A percentile compares a stretch with the other conserved stretches of the same genome.
Evolutionary conservation across 2,113 vertebrate species (phyloP).

Genomic region (Protobothrops mucrosquamatus): DNA sequence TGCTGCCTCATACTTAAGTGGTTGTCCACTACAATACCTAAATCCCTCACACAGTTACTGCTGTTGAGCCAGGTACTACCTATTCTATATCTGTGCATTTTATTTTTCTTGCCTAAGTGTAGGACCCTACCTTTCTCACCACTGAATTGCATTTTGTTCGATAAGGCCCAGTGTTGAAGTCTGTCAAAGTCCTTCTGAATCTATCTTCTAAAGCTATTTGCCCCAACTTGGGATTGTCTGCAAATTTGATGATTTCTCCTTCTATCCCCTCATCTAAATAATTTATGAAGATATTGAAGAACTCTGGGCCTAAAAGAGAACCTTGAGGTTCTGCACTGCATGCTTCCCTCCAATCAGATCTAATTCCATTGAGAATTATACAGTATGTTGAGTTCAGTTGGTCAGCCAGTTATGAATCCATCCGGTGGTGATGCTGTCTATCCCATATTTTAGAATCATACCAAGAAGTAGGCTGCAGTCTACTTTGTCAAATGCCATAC

Average conservation of each 20-base stretch:
- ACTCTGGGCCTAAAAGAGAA: neutral
- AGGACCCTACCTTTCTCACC: neutral
- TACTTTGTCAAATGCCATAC: neutral
- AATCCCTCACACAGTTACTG: neutral
- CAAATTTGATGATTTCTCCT: neutral
- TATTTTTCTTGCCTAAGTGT: neutral
- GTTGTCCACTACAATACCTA: neutral
- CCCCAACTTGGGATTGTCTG: neutral
- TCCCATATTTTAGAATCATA: neutral
- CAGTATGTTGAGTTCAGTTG: neutral
- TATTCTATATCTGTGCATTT: neutral
- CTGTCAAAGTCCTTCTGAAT: neutral
- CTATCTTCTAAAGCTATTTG: neutral
- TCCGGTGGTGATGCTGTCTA: neutral
- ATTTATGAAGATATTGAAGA: neutral
- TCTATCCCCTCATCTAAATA: neutral
- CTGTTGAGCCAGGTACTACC: neutral
- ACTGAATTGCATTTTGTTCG: neutral
- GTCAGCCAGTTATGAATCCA: neutral
- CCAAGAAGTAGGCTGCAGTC: neutral
- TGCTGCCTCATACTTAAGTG: neutral
- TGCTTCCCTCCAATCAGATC: neutral
- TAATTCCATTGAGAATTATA: neutral
- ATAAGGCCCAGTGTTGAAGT: neutral
- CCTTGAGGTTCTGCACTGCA: neutral